Conservation (phyloP, 2,888 invertebrate genomes). For the Acheta domesticus region DNA sequence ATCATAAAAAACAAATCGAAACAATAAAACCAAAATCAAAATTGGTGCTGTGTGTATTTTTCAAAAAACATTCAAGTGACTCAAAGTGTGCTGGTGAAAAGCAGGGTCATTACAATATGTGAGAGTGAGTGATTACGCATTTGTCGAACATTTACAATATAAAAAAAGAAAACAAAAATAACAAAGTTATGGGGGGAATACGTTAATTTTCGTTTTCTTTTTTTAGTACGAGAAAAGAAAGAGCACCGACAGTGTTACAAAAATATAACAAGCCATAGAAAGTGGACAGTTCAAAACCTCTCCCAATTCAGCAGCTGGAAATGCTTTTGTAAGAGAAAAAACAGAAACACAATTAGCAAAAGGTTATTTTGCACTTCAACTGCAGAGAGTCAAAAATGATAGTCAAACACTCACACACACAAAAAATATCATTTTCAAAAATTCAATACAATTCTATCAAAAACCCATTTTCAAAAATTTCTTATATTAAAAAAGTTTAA, state of each 20-base stretch:
- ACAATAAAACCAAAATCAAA: slow-evolving; percentile 32
- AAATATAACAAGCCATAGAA: slow-evolving; percentile 35
- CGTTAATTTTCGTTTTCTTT: slow-evolving; percentile 28
- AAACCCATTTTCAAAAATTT: slow-evolving; percentile 24
- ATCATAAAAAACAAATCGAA: slow-evolving; percentile 22
- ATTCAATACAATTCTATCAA: slow-evolving; percentile 27
- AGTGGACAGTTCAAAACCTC: slow-evolving; percentile 46
- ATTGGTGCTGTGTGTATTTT: slow-evolving; percentile 38
- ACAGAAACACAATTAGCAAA: slow-evolving; percentile 47
- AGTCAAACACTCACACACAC: slow-evolving; percentile 37
- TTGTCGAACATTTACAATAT: slow-evolving; percentile 34
- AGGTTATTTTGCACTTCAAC: slow-evolving; percentile 18
- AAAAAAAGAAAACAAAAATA: slow-evolving; percentile 31
- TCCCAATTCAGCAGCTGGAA: slow-evolving; percentile 48
- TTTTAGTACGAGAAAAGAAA: slow-evolving; percentile 24
- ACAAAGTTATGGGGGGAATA: slow-evolving; percentile 6
- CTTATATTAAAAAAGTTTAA: slow-evolving; percentile 24
- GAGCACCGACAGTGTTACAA: slow-evolving; percentile 29
- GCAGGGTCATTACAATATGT: slow-evolving; percentile 36
- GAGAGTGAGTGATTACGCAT: slow-evolving; percentile 36
- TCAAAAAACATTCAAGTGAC: slow-evolving; percentile 37
- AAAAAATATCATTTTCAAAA: slow-evolving; percentile 35
- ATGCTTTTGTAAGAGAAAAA: slow-evolving; percentile 47
- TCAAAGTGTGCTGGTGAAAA: slow-evolving; percentile 36
- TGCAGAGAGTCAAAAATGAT: slow-evolving; percentile 20